Conservation (phyloP, 1,140 invertebrate species). For the Latrodectus geometricus region DNA sequence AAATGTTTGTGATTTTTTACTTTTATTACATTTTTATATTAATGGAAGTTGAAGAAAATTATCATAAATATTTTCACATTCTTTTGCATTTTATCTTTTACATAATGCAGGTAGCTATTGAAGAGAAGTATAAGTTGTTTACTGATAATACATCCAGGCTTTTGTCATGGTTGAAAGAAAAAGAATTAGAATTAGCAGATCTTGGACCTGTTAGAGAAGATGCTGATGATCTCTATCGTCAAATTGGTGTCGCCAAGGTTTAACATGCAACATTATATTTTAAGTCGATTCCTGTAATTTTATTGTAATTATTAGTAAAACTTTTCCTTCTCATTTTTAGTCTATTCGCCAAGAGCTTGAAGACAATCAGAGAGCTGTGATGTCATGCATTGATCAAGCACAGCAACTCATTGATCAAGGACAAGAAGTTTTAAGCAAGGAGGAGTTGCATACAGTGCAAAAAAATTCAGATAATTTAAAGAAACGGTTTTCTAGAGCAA, state of each 20-base stretch:
- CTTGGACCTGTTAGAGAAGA: slow-evolving; percentile 91
- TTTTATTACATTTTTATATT: background rate
- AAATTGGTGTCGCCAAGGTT: slow-evolving; percentile 89
- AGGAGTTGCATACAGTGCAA: slow-evolving; percentile 88
- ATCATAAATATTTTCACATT: background rate
- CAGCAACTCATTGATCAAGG: slow-evolving; percentile 90
- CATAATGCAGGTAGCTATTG: slow-evolving; percentile 83
- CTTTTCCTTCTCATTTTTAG: slow-evolving; percentile 69
- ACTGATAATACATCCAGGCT: slow-evolving; percentile 86
- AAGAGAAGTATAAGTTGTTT: slow-evolving; percentile 92
- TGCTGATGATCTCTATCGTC: slow-evolving; percentile 84
- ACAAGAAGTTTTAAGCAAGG: slow-evolving; percentile 87
- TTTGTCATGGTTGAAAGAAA: slow-evolving; percentile 86
- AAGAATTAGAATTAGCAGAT: slow-evolving; percentile 87
- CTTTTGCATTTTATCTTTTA: background rate
- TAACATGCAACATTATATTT: slow-evolving; percentile 1
- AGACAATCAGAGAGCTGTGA: slow-evolving; percentile 84
- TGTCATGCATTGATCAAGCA: slow-evolving; percentile 89
- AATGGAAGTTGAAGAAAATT: background rate
- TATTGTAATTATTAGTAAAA: background rate
- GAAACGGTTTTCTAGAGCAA: slow-evolving; percentile 83
- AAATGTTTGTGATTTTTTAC: background rate
- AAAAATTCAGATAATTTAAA: slow-evolving; percentile 85
- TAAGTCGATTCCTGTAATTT: background rate
- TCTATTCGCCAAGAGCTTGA: slow-evolving; percentile 92